Evolutionary conservation across 1,140 invertebrate genomes (phyloP), one percentile per base, ranked within the genome.

Genomic region (Mycetomoellerius zeteki): DNA sequence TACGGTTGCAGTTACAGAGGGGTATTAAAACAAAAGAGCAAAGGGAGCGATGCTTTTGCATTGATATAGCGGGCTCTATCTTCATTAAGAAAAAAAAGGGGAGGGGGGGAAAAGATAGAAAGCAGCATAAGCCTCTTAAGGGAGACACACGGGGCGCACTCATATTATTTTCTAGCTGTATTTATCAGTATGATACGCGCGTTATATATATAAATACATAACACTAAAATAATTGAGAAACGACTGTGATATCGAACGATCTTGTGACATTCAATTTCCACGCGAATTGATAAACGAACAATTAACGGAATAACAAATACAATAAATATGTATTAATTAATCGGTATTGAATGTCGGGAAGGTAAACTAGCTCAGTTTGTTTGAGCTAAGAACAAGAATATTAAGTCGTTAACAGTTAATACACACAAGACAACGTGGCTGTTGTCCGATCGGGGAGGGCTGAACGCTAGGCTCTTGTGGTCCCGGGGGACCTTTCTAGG

Each of bases 181-280:
- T 94, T 94, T 94, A 94, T 94, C 93, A 93, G 89, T 94, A 94
- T 88, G 87, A 92, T 93, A 92, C 88, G 91, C 88, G 72, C 72
- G 54, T 58, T 75, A 75, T 94, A 94, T 95, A 94, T 91, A 93
- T 95, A 95, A 95, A 94, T 93, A 92, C 91, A 94, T 94, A 94
- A 92, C 94, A 93, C 94, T 89, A 93, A 93, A 93, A 89, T 91
- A 93, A 94, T 91, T 93, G 93, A 94, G 92, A 95, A 94, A 95
- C 94, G 94, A 95, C 95, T 95, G 95, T 95, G 95, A 95, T 95
- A 95, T 94, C 93, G 91, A 95, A 95, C 94, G 94, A 95, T 95
- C 94, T 95, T 95, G 94, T 93, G 93, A 95, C 94, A 95, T 95
- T 95, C 94, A 94, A 95, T 95, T 94, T 93, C 92, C 91, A 93